Conservation (phyloP, 1,140 invertebrate genomes). For the Dryas iulia region DNA sequence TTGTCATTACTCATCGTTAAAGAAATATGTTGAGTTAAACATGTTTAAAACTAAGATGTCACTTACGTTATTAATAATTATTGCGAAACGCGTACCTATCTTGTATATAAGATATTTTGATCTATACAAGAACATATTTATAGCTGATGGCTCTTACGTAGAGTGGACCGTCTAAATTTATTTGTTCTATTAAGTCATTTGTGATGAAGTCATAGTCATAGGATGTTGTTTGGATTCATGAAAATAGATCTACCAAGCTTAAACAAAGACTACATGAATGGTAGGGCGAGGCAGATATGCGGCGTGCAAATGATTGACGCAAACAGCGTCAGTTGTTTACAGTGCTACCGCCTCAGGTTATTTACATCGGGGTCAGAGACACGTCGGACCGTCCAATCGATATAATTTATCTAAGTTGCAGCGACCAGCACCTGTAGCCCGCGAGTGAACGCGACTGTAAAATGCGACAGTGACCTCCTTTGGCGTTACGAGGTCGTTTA, state of each 20-base stretch:
- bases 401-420: slow-evolving; percentile 63
- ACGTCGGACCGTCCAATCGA: slow-evolving; percentile 69
- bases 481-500: slow-evolving; percentile 71
- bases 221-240: neutral
- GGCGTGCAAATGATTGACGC: slow-evolving; percentile 65
- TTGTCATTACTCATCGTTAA: slow-evolving; percentile 14
- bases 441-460: slow-evolving; percentile 41
- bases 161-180: neutral
- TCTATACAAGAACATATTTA: neutral
- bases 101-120: neutral
- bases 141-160: neutral
- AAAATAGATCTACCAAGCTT: slow-evolving; percentile 41
- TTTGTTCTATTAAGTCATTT: neutral
- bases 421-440: slow-evolving; percentile 38
- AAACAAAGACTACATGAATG: slow-evolving; percentile 55
- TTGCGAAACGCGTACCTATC: neutral
- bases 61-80: neutral
- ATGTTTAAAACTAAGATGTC: neutral
- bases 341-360: slow-evolving; percentile 72
- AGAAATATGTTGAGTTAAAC: slow-evolving; percentile 14
- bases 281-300: slow-evolving; percentile 43
- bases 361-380: slow-evolving; percentile 79
- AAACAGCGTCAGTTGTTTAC: slow-evolving; percentile 74
- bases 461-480: slow-evolving; percentile 74
- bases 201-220: neutral